A percentile compares a stretch with the other conserved stretches of the same genome.
Conservation (phyloP, 2,113 vertebrate genomes). For the Scortum barcoo region DNA sequence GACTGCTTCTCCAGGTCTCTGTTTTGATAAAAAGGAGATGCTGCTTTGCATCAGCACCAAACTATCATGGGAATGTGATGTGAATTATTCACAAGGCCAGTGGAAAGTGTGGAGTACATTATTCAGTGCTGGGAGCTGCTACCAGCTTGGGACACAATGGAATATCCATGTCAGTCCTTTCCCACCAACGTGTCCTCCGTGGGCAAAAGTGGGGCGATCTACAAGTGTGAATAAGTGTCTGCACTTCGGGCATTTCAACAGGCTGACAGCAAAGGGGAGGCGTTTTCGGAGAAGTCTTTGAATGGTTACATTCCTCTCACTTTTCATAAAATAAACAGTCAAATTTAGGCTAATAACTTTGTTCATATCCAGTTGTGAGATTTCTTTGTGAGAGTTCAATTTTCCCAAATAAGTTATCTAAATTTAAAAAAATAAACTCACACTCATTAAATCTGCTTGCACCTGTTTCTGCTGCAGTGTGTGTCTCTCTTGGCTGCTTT, state of each 20-base stretch:
- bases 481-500: background rate
- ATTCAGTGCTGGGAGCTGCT: slow-evolving; percentile 61
- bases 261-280: background rate
- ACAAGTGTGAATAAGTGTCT: slow-evolving; percentile 28
- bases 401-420: background rate
- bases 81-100: slow-evolving; percentile 62
- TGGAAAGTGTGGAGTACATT: slow-evolving; percentile 56
- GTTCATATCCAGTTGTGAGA: background rate
- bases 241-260: background rate
- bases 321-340: background rate
- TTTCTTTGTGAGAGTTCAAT: background rate
- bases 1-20: slow-evolving; percentile 4
- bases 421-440: background rate
- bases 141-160: slow-evolving; percentile 58
- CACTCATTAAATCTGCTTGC: background rate
- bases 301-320: background rate
- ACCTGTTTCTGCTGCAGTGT: background rate
- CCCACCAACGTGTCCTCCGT: slow-evolving; percentile 3
- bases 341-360: background rate
- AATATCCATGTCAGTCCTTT: slow-evolving; percentile 57
- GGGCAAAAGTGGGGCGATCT: background rate
- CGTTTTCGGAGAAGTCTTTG: background rate
- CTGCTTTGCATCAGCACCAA: slow-evolving; percentile 45
- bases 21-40: slow-evolving; percentile 14
- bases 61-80: slow-evolving; percentile 46